Base-by-base conservation (phyloP, 2,888 invertebrate species). In the Dexiosoma caninum region DNA sequence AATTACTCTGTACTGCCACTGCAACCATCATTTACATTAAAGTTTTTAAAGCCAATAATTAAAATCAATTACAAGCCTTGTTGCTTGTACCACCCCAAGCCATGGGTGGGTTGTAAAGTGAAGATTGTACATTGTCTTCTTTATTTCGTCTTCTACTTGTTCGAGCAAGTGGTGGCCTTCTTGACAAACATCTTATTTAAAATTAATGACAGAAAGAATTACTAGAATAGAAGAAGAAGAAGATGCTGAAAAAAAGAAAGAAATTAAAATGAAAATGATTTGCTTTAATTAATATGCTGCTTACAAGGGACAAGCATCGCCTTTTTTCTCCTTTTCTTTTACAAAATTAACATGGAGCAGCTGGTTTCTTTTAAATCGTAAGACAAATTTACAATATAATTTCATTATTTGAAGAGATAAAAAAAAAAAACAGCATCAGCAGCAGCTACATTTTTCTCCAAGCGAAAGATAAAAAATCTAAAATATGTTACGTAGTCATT, bases 51-150 rank as follows among this genome's bases (percentile, higher is more conserved):
- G 19, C 66, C 60, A 44, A 76, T 76, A 80, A 80, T 80, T 80
- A 80, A 76, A 80, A 80, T 76, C 80, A 80, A 80, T 80, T 80
- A 76, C 80, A 80, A 71, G 75, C n/a, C 67, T 35, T 66, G 76
- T 71, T 80, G 75, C 80, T 32, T 80, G 76, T 80, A 76, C 23
- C 66, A 30, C 80, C 70, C 51, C 23, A 64, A 71, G 71, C 66
- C 40, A 75, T 64, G 75, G 70, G 69, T 62, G 76, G 37, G 46
- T 21, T 55, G 46, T 55, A 37, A 69, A 70, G 40, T 70, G 62
- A 30, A 62, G 62, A 69, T n/a, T 53, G 55, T 21, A 75, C 75
- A 75, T 9, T 40, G 30, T 66, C 57, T 74, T 35, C 35, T 19
- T 4, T 8, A 27, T 66, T 37, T 21, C n/a, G 21, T 32, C 21